A percentile compares a stretch with the other conserved stretches of the same genome.
phyloP scores from a whole-genome alignment of 2,888 invertebrate genomes.

The Agrilus mali region DNA sequence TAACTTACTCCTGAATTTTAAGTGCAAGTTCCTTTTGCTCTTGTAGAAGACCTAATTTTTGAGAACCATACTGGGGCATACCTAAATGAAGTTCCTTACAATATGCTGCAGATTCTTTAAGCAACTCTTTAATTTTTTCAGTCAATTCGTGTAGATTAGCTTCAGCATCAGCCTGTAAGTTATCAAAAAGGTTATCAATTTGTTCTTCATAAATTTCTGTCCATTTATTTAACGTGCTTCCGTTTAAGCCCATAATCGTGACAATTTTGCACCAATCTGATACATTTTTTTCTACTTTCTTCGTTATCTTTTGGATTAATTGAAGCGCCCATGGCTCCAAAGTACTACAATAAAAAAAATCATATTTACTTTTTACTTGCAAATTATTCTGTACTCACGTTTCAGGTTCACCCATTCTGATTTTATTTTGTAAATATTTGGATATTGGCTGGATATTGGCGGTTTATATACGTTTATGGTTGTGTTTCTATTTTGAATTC shows the following conservation, averaged over 20 bases:
- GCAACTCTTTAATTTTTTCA: slow-evolving; percentile 36
- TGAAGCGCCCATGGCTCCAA: too few relatives aligned
- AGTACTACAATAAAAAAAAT: too few relatives aligned
- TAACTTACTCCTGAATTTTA: slow-evolving; percentile 17
- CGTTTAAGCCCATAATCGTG: slow-evolving; percentile 9
- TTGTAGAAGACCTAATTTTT: slow-evolving; percentile 18
- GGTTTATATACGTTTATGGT: too few relatives aligned
- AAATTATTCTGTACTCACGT: too few relatives aligned
- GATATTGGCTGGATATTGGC: too few relatives aligned
- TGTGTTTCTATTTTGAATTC: too few relatives aligned
- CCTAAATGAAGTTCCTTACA: slow-evolving; percentile 18
- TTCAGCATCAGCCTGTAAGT: slow-evolving; percentile 48
- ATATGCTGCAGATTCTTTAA: slow-evolving; percentile 16
- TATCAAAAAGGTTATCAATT: slow-evolving; percentile 43
- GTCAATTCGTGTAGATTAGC: slow-evolving; percentile 41
- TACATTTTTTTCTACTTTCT: background rate
- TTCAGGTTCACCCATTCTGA: too few relatives aligned
- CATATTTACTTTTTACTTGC: too few relatives aligned
- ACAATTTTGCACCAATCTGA: slow-evolving; percentile 9
- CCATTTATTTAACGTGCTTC: slow-evolving; percentile 7
- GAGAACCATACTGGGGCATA: slow-evolving; percentile 19
- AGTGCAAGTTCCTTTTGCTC: slow-evolving; percentile 15
- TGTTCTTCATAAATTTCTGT: slow-evolving; percentile 11
- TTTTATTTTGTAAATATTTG: too few relatives aligned
- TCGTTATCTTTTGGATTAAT: too few relatives aligned